Conservation (phyloP, 2,888 invertebrate genomes). For the Meandrusa payeni region DNA sequence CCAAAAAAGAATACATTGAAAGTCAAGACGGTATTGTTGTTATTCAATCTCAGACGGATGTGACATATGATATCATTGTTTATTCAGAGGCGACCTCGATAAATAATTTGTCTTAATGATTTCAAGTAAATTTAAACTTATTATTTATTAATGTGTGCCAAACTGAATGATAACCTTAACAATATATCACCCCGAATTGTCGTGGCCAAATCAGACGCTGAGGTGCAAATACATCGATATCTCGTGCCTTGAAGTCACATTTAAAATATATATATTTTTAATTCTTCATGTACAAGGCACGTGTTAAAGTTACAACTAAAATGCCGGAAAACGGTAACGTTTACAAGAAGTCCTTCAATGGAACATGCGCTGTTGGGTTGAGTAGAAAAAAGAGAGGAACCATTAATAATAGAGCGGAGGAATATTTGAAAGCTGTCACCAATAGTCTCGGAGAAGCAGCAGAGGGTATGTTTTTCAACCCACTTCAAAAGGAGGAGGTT, state of each 20-base stretch:
- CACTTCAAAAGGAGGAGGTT: too few relatives aligned
- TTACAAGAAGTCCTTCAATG: conserved; percentile 52
- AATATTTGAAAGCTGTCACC: conserved; percentile 62
- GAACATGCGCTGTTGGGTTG: conserved; percentile 51
- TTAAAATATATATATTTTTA: conserved; percentile 17
- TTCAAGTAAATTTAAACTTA: conserved; percentile 18
- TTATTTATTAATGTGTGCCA: conserved; percentile 18
- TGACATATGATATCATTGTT: conserved; percentile 8
- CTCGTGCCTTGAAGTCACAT: conserved; percentile 16
- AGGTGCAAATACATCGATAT: conserved; percentile 35
- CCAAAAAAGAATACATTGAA: too few relatives aligned
- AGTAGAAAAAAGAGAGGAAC: conserved; percentile 49
- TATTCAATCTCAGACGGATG: not conserved
- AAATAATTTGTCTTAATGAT: conserved; percentile 3
- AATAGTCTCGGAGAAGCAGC: conserved; percentile 46
- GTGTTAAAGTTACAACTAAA: conserved; percentile 49
- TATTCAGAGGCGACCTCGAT: not conserved
- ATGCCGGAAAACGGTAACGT: conserved; percentile 57
- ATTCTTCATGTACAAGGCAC: conserved; percentile 49
- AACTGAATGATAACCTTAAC: conserved; percentile 36
- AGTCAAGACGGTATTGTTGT: too few relatives aligned
- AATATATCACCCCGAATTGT: conserved; percentile 28
- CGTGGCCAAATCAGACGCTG: conserved; percentile 29
- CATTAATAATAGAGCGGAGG: conserved; percentile 61
- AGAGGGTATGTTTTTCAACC: conserved; percentile 44